Evolutionary conservation across 2,888 invertebrate species (phyloP), one percentile per base, ranked within the genome.

Genomic region (Heteromurus nitidus): DNA sequence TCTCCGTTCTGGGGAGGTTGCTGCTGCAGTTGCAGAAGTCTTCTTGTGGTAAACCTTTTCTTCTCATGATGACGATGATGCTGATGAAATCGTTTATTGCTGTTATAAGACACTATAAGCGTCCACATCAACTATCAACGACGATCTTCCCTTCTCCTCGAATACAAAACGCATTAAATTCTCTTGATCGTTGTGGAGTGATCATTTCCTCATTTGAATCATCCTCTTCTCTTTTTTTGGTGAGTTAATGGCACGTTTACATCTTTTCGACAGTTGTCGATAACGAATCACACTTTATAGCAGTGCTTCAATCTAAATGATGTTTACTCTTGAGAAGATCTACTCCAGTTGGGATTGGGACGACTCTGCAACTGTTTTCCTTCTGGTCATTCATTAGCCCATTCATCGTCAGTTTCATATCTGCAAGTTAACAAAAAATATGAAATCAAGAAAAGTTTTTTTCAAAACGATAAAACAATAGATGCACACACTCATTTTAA

Each of bases 171-270:
- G 26, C 24, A n/a, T n/a, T n/a, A n/a, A n/a, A n/a, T 44, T n/a
- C 13, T 44, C 44, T n/a, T 44, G 22, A 58, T 11, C 20, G 16
- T 44, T 47, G 67, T 26, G 31, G 60, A n/a, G n/a, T 47, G 62
- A 53, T 65, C 65, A 65, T 74, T 65, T 53, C 74, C 55, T 74
- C 24, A 53, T 74, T 60, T 20, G 47, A 30, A 28, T 72, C 47
- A 47, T 47, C 24, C 65, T 31, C 30, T 74, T 36, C 22, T 44
- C n/a, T 64, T 2, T 16, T 64, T 18, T 7, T 74, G n/a, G n/a
- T n/a, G n/a, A n/a, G n/a, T n/a, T n/a, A n/a, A 74, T 75, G 75
- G 75, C 75, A 75, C 75, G 16, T 64, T 67, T 58, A 31, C 42
- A 75, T 75, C 47, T 74, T 26, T 44, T 65, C 1, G 3, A 28